Base-by-base conservation (phyloP, 1,140 invertebrate species). In the Papilio xuthus region DNA sequence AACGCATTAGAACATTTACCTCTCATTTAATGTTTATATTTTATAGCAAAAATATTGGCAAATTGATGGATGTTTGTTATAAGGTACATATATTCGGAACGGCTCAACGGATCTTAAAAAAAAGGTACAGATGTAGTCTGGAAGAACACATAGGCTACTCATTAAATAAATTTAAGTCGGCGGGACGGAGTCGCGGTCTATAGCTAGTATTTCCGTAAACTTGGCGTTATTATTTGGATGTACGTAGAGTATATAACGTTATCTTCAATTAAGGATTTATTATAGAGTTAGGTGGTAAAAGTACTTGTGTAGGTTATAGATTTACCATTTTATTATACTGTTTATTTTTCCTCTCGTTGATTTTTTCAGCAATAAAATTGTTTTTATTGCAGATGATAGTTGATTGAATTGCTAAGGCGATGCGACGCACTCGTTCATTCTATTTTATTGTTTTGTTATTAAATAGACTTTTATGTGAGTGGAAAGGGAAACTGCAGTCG, bases 361-460 rank as follows among this genome's bases (percentile, higher is more conserved):
- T 67, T 28, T 67, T n/a, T 12, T 67, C 26, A 32, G 26, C 12
- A 67, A 67, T 67, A 67, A 67, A 67, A 67, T 67, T 67, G 60
- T 67, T 67, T 67, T 67, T 28, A 67, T 67, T 67, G 23, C 23
- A 28, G 32, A 28, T 67, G 26, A 15, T 67, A 67, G 60, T 67
- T 67, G 60, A 67, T 67, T 28, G 26, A 67, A 67, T 23, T 60
- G 23, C 56, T 60, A 15, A 18, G 4, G 47, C 9, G 20, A 18
- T 0, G 47, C 9, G 20, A 15, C 44, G n/a, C 50, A 53, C 1
- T 53, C 50, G 50, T 53, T 67, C 26, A 60, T 23, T 67, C 15
- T 15, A 60, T 26, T 63, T 67, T 28, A 67, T 67, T 8, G 32
- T 37, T 37, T 37, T 37, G 32, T 37, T 37, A 37, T 37, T 37